Base-by-base conservation (phyloP, 2,888 invertebrate genomes). In the Anthoptus insignis region DNA sequence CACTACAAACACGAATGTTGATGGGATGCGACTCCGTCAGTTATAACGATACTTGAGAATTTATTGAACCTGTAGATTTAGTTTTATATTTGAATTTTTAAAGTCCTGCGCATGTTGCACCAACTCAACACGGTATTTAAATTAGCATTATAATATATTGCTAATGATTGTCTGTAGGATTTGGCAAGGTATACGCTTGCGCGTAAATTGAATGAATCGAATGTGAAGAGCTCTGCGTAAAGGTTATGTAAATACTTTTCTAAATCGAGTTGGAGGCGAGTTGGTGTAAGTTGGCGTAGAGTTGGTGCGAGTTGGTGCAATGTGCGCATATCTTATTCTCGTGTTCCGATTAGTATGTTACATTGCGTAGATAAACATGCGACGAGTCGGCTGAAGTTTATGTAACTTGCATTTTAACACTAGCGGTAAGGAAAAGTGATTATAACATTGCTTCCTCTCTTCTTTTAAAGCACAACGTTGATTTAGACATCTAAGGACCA, bases 21-120 rank as follows among this genome's bases (percentile, higher is more conserved):
- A 76, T 81, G 81, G 77, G 81, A 81, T 81, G 67, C 77, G 77
- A 78, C 78, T 73, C 73, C 50, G 74, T 75, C 77, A 79, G 76
- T 63, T 63, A 75, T 80, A 78, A 77, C 76, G 73, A 75, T 76
- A 71, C 73, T 76, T 56, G 64, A 63, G 71, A 70, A 68, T 66
- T 56, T 76, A 73, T 71, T 69, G 66, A 77, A 69, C 78, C 81
- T 82, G 84, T 73, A 75, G 68, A 49, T 80, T 83, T 86, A 86
- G 86, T 86, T 88, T 85, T 84, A 76, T 83, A 82, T 81, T 80
- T 77, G 78, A 77, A 74, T 78, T 77, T n/a, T n/a, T n/a, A n/a
- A n/a, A n/a, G n/a, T n/a, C n/a, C n/a, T n/a, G n/a, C n/a, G n/a
- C n/a, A n/a, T n/a, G n/a, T n/a, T n/a, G n/a, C n/a, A n/a, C n/a